Evolutionary conservation across 2,113 vertebrate genomes (phyloP).

Genomic region (Caretta caretta): DNA sequence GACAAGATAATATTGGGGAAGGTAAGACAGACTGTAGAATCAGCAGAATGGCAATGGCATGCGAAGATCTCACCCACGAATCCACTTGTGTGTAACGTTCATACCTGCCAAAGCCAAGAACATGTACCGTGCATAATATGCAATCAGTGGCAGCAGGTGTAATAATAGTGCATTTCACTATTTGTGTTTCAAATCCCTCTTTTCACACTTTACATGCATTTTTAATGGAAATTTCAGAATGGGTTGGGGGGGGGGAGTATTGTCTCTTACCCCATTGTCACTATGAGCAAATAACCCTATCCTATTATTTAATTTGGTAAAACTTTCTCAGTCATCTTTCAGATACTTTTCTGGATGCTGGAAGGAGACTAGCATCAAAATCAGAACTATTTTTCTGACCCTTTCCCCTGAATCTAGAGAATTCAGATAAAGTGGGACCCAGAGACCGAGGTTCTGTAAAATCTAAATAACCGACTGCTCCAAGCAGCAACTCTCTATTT

Average conservation of each 20-base stretch:
- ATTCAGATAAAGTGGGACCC: not conserved
- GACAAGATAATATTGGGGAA: constrained; percentile 8
- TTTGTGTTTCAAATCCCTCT: not conserved
- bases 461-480: not conserved
- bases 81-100: not conserved
- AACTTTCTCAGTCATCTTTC: not conserved
- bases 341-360: not conserved
- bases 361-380: not conserved
- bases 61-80: not conserved
- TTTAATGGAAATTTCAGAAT: not conserved
- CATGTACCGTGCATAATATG: not conserved
- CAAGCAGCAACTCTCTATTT: not conserved
- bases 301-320: fast-evolving
- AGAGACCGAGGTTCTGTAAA: not conserved
- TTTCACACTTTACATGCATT: not conserved
- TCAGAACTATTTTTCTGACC: not conserved
- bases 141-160: not conserved
- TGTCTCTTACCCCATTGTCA: not conserved
- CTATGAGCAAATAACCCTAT: not conserved
- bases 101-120: not conserved
- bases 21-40: not conserved
- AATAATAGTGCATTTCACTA: not conserved
- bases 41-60: not conserved
- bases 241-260: not conserved
- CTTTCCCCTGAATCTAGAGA: not conserved